Evolutionary conservation across 2,888 invertebrate genomes (phyloP), one percentile per base, ranked within the genome.

Genomic region (Helicoverpa assulta): DNA sequence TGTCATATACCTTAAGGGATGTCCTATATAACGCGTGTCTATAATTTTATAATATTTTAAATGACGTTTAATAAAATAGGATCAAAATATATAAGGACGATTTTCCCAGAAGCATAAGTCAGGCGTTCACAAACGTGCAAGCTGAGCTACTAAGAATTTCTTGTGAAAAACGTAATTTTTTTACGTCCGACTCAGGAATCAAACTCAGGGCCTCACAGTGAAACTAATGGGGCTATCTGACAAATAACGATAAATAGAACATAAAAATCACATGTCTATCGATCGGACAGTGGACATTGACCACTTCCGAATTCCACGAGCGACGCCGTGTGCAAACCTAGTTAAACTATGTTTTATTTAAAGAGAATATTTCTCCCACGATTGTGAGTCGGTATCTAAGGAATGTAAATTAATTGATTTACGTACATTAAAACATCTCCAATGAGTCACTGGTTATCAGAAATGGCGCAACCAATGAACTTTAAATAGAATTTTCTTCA

Each of bases 391-490:
- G 52, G 67, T 66, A 78, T 70, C 70, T 47, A 5, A 66, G 53
- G 80, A 82, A 79, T 80, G 76, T 78, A 37, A 70, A 70, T 70
- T 79, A 82, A 82, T 82, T 79, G 80, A 80, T 82, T 73, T 75
- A 71, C 51, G 58, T 60, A 61, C 47, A 50, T 69, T 59, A 63
- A 18, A 66, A 57, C 54, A 57, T 55, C 57, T 63, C 59, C 37
- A 14, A 50, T 82, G 81, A 80, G 54, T 81, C 81, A 83, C 60
- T 10, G 33, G 57, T 75, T 80, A 70, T 71, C 65, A 67, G 26
- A 52, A 70, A 67, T 80, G 68, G 63, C 58, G 83, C 68, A 80
- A 69, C 68, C 29, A 61, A 62, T 68, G 33, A 66, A 79, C 62
- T 65, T 54, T 62, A 59, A 63, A 70, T 60, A 78, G 51, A 65